phyloP scores from a whole-genome alignment of 2,797 vertebrate genomes.

The Otolemur crassicaudatus region DNA sequence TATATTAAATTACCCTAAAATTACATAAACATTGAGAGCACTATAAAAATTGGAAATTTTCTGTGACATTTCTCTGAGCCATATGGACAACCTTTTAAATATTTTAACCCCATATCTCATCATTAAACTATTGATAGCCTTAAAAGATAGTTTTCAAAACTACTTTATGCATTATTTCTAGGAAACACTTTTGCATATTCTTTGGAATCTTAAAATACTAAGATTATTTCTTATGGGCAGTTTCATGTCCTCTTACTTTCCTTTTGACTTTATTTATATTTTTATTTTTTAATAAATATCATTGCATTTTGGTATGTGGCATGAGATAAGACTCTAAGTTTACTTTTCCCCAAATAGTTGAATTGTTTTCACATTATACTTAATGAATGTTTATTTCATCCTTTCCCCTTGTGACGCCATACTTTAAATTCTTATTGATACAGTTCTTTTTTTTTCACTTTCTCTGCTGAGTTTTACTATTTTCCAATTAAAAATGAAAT shows the following conservation, averaged over 20 bases:
- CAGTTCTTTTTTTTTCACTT: neutral
- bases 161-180: neutral
- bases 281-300: constrained; percentile 4
- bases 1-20: neutral
- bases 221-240: neutral
- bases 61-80: neutral
- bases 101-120: neutral
- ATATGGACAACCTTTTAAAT: neutral
- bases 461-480: neutral
- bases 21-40: neutral
- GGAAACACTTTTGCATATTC: neutral
- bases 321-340: neutral
- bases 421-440: neutral
- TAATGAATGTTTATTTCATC: neutral
- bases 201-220: constrained; percentile 12
- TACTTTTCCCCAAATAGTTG: neutral
- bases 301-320: neutral
- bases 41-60: neutral
- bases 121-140: neutral
- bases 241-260: constrained; percentile 4
- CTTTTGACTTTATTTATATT: neutral
- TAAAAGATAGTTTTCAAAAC: neutral
- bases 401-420: neutral
- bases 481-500: neutral
- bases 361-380: neutral